These are phyloP conservation scores for Todus mexicanus DNA, from an alignment of 2,797 vertebrate species.

Conservation along the genomic window DNA sequence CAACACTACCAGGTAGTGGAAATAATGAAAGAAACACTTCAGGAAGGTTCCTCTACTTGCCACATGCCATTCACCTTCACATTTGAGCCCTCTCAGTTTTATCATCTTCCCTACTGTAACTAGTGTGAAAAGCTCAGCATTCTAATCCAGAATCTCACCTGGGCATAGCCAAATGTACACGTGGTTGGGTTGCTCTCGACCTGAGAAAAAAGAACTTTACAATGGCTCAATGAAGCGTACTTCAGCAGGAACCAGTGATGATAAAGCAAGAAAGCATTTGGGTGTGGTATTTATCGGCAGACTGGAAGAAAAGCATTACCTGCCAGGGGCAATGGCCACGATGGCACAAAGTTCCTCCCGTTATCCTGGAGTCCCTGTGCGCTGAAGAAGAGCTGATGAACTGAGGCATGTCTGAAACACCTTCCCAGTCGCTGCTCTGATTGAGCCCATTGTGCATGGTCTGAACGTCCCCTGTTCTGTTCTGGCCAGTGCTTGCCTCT, in stretches of 20 bases:
- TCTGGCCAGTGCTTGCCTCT: not conserved
- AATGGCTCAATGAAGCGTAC: not conserved
- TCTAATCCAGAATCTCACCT: not conserved
- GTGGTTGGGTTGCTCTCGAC: fast-evolving
- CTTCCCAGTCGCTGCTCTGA: not conserved
- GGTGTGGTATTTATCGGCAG: not conserved
- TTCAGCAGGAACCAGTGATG: not conserved
- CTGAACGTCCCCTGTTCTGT: fast-evolving
- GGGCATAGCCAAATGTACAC: fast-evolving
- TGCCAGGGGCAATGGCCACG: conserved; percentile 69
- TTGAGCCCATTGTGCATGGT: fast-evolving
- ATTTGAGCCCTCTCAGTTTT: not conserved
- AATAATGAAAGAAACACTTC: not conserved
- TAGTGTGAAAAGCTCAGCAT: not conserved
- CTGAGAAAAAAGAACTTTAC: not conserved
- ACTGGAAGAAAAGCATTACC: not conserved
- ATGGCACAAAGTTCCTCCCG: conserved; percentile 14
- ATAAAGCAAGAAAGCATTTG: not conserved
- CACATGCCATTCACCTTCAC: not conserved
- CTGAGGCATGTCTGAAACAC: fast-evolving
- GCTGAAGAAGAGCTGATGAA: not conserved
- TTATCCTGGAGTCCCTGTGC: not conserved
- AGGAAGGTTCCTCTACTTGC: not conserved
- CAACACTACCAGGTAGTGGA: not conserved
- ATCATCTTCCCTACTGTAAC: not conserved